phyloP scores from a whole-genome alignment of 2,888 invertebrate species.

The Zeuzera pyrina region DNA sequence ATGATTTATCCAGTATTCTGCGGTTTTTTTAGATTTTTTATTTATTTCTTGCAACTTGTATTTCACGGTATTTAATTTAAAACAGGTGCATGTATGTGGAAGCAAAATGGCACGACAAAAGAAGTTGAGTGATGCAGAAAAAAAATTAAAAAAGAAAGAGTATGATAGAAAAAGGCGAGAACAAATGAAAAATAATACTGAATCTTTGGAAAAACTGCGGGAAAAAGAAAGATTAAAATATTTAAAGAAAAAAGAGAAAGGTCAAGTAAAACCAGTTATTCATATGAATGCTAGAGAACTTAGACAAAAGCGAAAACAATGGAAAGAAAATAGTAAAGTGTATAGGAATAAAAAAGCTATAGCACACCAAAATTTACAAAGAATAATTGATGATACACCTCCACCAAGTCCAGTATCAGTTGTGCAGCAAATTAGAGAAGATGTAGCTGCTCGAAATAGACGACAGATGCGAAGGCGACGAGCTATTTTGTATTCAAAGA shows the following conservation, averaged over 20 bases:
- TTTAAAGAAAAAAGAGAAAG: constrained; percentile 15
- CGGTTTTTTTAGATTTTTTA: constrained; percentile 6
- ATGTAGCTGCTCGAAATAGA: constrained; percentile 13
- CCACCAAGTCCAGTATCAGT: constrained; percentile 9
- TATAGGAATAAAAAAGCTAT: constrained; percentile 13
- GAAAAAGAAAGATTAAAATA: constrained; percentile 16
- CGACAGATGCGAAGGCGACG: constrained; percentile 12
- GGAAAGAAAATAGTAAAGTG: constrained; percentile 15
- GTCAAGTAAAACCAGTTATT: constrained; percentile 14
- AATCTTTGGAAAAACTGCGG: constrained; percentile 12
- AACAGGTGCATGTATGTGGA: constrained; percentile 1
- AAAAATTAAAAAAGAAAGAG: constrained; percentile 15
- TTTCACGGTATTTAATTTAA: constrained; percentile 7
- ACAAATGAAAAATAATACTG: constrained; percentile 15
- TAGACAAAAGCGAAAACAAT: constrained; percentile 15
- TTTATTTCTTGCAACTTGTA: constrained; percentile 9
- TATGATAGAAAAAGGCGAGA: constrained; percentile 15
- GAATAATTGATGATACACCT: constrained; percentile 12
- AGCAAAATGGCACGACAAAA: constrained; percentile 4
- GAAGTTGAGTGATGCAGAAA: constrained; percentile 10
- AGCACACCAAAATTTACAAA: constrained; percentile 13
- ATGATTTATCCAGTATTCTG: constrained; percentile 8
- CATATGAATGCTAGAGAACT: constrained; percentile 14
- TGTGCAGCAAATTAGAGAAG: constrained; percentile 8
- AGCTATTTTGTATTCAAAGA: constrained; percentile 14